Conservation (phyloP, 1,140 invertebrate genomes). For the Andricus grossulariae region DNA sequence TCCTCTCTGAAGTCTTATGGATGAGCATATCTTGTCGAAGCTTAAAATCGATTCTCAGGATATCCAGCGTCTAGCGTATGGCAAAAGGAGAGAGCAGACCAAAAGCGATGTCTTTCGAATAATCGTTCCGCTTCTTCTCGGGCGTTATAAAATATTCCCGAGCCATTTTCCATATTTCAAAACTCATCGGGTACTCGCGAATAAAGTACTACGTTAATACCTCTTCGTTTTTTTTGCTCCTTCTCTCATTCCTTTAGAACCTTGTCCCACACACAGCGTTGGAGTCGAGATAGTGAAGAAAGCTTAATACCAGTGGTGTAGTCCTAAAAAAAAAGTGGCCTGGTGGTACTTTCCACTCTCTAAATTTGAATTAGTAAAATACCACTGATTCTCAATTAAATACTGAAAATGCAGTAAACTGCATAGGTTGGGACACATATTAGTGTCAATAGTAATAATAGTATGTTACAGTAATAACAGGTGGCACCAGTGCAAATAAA, state of each 20-base stretch:
- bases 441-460: too few species aligned
- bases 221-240: slow-evolving; percentile 51
- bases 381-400: too few species aligned
- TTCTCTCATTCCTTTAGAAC: slow-evolving; percentile 38
- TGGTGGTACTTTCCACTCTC: too few species aligned
- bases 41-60: slow-evolving; percentile 33
- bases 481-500: too few species aligned
- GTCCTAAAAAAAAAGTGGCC: too few species aligned
- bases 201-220: slow-evolving; percentile 70
- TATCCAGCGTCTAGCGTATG: background rate
- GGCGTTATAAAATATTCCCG: slow-evolving; percentile 40
- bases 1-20: slow-evolving; percentile 5
- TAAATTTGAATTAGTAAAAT: too few species aligned
- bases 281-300: slow-evolving; percentile 51
- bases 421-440: too few species aligned
- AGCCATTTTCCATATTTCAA: slow-evolving; percentile 65
- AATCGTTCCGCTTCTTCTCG: slow-evolving; percentile 30
- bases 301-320: slow-evolving; percentile 65
- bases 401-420: too few species aligned
- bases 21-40: slow-evolving; percentile 33
- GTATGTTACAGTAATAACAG: too few species aligned
- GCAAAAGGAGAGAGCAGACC: slow-evolving; percentile 41
- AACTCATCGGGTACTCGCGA: slow-evolving; percentile 63
- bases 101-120: slow-evolving; percentile 38
- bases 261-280: slow-evolving; percentile 42